Evolutionary conservation across 1,140 invertebrate genomes (phyloP).

Genomic region (Planococcus citri): DNA sequence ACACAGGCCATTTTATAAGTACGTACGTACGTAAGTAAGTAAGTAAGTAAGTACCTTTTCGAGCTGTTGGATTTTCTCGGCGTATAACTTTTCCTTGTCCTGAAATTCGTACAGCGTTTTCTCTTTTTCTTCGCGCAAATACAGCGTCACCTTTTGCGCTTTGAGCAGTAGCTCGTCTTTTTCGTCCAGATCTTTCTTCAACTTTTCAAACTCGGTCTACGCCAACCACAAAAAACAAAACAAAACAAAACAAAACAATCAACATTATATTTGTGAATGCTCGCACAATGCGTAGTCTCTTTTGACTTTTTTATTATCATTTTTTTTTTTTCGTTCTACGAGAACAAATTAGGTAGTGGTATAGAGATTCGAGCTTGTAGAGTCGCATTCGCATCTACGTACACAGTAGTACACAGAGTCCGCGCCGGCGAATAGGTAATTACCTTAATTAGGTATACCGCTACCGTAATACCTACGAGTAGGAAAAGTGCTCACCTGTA

Average conservation of each 20-base stretch:
- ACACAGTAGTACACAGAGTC: neutral
- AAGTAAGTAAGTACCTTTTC: too few relatives aligned
- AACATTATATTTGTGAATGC: too few relatives aligned
- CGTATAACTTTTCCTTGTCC: slow-evolving; percentile 21
- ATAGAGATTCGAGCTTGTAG: too few relatives aligned
- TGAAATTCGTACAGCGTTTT: slow-evolving; percentile 22
- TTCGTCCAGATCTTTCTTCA: slow-evolving; percentile 23
- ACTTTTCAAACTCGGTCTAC: slow-evolving; percentile 24
- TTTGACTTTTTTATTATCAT: too few relatives aligned
- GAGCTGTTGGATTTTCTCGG: slow-evolving; percentile 24
- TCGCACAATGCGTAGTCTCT: too few relatives aligned
- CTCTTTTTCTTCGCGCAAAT: slow-evolving; percentile 25
- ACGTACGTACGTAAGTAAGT: too few relatives aligned
- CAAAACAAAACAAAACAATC: neutral
- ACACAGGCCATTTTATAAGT: too few relatives aligned
- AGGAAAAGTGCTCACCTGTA: slow-evolving; percentile 58
- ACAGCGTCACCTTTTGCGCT: slow-evolving; percentile 24
- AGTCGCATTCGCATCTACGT: too few relatives aligned
- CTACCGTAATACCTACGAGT: neutral
- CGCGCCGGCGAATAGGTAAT: too few relatives aligned
- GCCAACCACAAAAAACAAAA: slow-evolving; percentile 24
- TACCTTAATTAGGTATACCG: too few relatives aligned
- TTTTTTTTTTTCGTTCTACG: too few relatives aligned
- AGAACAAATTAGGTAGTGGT: too few relatives aligned
- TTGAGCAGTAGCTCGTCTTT: slow-evolving; percentile 27